phyloP scores from a whole-genome alignment of 2,113 vertebrate genomes.

The Crotalus tigris region DNA sequence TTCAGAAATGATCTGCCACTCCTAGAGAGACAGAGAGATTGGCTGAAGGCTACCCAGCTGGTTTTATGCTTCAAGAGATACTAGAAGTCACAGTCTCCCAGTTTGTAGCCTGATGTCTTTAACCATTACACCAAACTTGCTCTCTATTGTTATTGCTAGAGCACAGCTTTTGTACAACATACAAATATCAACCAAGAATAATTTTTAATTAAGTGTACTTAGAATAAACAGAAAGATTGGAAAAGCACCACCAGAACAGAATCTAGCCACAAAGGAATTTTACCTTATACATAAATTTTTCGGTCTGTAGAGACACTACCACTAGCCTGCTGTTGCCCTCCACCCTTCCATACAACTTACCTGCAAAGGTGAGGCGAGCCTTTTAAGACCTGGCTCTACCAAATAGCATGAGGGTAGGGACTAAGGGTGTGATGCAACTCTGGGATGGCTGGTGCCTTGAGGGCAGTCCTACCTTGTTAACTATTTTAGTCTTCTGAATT shows the following conservation, averaged over 20 bases:
- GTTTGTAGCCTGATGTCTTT: background rate
- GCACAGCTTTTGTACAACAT: background rate
- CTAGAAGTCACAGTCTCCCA: background rate
- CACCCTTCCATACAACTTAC: background rate
- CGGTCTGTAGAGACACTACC: background rate
- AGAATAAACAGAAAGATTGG: background rate
- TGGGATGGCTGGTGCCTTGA: background rate
- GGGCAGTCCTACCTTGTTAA: background rate
- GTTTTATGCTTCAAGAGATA: background rate
- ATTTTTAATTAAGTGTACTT: background rate
- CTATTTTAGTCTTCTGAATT: background rate
- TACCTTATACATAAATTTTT: background rate
- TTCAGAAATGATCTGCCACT: background rate
- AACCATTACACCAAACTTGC: background rate
- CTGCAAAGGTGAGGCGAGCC: background rate
- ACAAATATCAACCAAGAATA: background rate
- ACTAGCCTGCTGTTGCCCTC: background rate
- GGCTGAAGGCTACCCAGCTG: background rate
- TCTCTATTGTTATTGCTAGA: background rate
- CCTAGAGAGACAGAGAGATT: background rate
- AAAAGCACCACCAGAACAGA: background rate
- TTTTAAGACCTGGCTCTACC: background rate
- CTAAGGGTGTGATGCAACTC: background rate
- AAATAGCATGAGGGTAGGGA: background rate
- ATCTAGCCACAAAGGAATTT: background rate